These are phyloP conservation scores for Gobio occitaniae DNA, from an alignment of 2,797 vertebrate species.

Conservation along the genomic window DNA sequence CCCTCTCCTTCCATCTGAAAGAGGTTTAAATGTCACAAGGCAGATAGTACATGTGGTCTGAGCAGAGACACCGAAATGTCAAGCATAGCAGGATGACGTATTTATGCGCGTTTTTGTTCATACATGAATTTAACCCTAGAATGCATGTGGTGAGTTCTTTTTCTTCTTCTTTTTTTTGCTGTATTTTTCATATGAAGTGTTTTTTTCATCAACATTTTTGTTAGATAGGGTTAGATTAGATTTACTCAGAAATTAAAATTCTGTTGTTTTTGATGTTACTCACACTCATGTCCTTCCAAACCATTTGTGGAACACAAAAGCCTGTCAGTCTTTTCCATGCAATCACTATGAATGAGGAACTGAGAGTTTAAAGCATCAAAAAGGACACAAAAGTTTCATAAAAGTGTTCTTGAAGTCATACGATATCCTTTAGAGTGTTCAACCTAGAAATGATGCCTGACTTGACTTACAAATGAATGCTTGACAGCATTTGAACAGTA, in stretches of 20 bases:
- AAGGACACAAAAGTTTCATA: not conserved
- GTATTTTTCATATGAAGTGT: not conserved
- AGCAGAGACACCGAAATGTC: conserved; percentile 74
- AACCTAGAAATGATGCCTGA: not conserved
- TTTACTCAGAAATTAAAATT: not conserved
- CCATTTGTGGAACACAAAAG: not conserved
- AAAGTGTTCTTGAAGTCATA: not conserved
- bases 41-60: conserved; percentile 68
- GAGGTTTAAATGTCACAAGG: conserved; percentile 75
- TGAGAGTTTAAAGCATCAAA: not conserved
- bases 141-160: not conserved
- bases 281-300: not conserved
- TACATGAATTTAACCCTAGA: conserved; percentile 19
- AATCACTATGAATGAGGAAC: not conserved
- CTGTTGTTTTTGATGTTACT: not conserved
- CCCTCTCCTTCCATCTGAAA: conserved; percentile 38
- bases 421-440: not conserved
- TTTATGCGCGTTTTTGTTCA: conserved; percentile 12
- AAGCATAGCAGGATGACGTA: conserved; percentile 68
- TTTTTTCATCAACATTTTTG: not conserved
- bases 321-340: not conserved
- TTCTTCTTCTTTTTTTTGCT: not conserved
- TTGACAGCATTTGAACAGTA: not conserved
- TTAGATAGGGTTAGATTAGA: not conserved
- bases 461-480: not conserved